phyloP scores from a whole-genome alignment of 2,113 vertebrate genomes.

The Pomatostomus ruficeps region DNA sequence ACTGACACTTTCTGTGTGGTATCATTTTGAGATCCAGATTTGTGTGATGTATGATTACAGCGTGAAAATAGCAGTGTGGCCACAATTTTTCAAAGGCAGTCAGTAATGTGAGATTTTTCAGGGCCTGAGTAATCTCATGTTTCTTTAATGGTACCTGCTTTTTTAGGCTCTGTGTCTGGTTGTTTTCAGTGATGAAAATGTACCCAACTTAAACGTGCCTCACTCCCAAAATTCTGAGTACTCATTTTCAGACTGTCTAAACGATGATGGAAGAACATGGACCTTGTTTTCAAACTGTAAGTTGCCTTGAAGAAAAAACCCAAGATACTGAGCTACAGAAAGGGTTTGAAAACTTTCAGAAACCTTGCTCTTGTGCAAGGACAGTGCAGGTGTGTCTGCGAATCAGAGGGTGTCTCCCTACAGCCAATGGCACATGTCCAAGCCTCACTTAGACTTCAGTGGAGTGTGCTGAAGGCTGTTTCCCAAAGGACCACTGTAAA shows the following conservation, averaged over 20 bases:
- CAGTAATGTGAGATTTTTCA: background rate
- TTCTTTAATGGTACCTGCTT: background rate
- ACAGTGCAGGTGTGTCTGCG: rapidly evolving
- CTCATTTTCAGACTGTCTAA: background rate
- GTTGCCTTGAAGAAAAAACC: background rate
- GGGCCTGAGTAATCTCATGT: background rate
- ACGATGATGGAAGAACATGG: background rate
- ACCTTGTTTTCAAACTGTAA: background rate
- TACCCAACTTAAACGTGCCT: background rate
- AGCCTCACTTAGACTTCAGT: background rate
- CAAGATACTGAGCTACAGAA: background rate
- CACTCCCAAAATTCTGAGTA: background rate
- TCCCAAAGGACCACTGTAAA: background rate
- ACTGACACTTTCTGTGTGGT: background rate
- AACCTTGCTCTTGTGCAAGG: background rate
- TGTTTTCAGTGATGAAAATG: background rate
- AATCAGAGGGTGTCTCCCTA: background rate
- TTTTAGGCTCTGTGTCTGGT: background rate
- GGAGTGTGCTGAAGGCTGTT: background rate
- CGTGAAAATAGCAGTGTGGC: background rate
- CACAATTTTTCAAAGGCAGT: background rate
- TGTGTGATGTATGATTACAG: background rate
- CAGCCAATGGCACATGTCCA: rapidly evolving
- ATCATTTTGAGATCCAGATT: background rate
- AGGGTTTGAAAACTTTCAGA: background rate